Base-by-base conservation (phyloP, 2,113 vertebrate genomes). In the Oncorhynchus mykiss region DNA sequence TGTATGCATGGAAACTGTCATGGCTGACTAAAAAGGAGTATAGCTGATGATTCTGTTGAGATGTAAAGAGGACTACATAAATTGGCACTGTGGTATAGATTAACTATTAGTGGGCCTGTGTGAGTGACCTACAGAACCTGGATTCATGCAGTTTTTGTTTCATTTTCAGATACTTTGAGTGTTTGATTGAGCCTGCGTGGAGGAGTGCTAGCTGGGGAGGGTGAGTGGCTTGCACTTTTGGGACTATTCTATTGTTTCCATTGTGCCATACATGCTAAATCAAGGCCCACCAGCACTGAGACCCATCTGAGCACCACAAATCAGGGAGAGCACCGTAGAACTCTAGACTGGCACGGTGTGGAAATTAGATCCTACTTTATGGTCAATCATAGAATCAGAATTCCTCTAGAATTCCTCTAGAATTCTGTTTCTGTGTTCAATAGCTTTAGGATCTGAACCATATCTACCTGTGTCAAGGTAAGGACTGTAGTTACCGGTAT, bases 31-130 rank as follows among this genome's bases (percentile, higher is more conserved):
- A 5, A 18, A 57, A 57, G 54, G 20, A 14, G 20, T 20, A 66
- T 5, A 1, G 65, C 74, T 75, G 51, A 20, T 75, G 48, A 57
- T 57, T 57, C 54, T 72, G 12, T 60, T 51, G 70, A 78, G 80
- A 85, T 82, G 79, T 83, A 79, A 78, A 83, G 70, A 69, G 20
- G 13, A 57, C 72, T 72, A 60, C 51, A 82, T 80, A 72, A 74
- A 77, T 82, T 85, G 86, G 85, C 86, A 86, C 80, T 80, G 67
- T 24, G 73, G 78, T 85, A 25, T 75, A 59, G 67, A 29, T 70
- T 69, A 45, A n/a, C 34, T 74, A 45, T 18, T 39, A 20, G 67
- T 20, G 64, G 39, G 39, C 59, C 69, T 45, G 24, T 9, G 39
- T 45, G 69, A 57, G 24, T 72, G 73, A 9, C 39, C 39, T 45